Percentiles rank a stretch among this genome's conserved stretches.
Evolutionary conservation across 2,888 invertebrate species (phyloP).

Genomic region (Oxycera nigricornis): DNA sequence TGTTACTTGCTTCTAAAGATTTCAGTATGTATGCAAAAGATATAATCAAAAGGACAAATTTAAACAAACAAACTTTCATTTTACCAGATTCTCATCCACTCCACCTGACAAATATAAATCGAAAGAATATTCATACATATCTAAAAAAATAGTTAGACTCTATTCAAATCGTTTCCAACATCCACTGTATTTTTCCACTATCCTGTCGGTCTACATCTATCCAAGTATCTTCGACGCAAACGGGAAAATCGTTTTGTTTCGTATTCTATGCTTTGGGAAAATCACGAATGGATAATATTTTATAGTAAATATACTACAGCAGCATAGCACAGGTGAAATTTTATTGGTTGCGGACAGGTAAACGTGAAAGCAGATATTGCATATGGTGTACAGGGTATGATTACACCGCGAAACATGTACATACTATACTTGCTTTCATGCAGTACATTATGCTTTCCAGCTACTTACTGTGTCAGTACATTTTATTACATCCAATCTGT

Average conservation of each 20-base stretch:
- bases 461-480: conserved; percentile 21
- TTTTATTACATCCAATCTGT: conserved; percentile 18
- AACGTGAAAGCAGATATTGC: background rate
- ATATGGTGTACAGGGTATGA: background rate
- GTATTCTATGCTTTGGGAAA: background rate
- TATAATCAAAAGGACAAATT: too few relatives aligned
- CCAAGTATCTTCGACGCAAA: background rate
- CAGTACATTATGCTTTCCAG: conserved; percentile 8
- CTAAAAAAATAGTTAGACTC: too few relatives aligned
- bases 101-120: too few relatives aligned
- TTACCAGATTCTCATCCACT: too few relatives aligned
- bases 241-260: conserved; percentile 24
- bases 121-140: too few relatives aligned
- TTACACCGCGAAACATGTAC: background rate
- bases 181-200: background rate
- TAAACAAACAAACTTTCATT: too few relatives aligned
- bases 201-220: background rate
- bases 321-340: background rate
- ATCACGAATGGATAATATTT: conserved; percentile 26
- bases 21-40: too few relatives aligned
- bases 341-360: conserved; percentile 35
- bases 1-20: too few relatives aligned
- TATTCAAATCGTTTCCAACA: background rate
- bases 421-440: background rate
- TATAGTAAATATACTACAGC: conserved; percentile 22